Base-by-base conservation (phyloP, 2,888 invertebrate genomes). In the Conistra vaccinii region DNA sequence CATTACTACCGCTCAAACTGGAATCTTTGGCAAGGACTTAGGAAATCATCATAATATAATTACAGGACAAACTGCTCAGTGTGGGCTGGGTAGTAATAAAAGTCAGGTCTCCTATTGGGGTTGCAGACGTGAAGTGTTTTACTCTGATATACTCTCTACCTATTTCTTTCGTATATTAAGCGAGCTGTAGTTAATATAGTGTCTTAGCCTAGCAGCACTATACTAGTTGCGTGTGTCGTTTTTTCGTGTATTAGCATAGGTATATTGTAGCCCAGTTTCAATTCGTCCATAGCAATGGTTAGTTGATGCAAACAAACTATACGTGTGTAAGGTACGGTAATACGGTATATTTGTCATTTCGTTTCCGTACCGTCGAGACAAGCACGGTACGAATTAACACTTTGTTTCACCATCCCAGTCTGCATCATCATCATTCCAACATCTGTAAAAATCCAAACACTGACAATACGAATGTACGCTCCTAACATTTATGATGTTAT, bases 401-500 rank as follows among this genome's bases (percentile, higher is more conserved):
- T 98, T 97, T 98, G 98, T 97, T 98, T 98, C 98, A 98, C 98
- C 98, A 98, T 98, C 97, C 98, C 98, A 96, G 98, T 97, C 98
- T 98, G 98, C 98, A 98, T 98, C 98, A 98, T 98, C 97, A 98
- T 98, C 98, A 98, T 98, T 97, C 98, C 98, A 97, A 98, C 98
- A 98, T 98, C 98, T 98, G 98, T 93, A 98, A 98, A 98, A 97
- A 97, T 97, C 96, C 96, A 97, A 96, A 97, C 95, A 93, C 96
- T 96, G 96, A 96, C 96, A 95, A 94, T 91, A 94, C 93, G 95
- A 92, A 94, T 91, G 93, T 91, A 92, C 93, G 92, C 92, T 92
- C 91, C 92, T 91, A 90, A 86, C 89, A 88, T 89, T 88, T 82
- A 87, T 89, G 87, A 84, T 85, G 83, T 89, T 85, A 86, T 89